These are phyloP conservation scores for Brevimyrus niger DNA, from an alignment of 2,113 vertebrate genomes.

Conservation along the genomic window DNA sequence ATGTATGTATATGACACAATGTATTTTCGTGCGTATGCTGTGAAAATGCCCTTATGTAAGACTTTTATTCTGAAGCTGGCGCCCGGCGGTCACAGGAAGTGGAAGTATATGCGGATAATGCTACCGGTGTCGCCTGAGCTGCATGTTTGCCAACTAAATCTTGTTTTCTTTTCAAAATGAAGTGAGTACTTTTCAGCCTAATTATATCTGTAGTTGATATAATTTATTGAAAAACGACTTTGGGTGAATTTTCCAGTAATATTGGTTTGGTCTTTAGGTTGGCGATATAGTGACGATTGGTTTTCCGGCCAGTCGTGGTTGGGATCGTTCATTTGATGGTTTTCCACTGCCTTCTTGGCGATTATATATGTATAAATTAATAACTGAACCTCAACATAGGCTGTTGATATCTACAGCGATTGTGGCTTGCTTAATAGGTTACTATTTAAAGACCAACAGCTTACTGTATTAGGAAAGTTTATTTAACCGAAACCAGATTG, in stretches of 20 bases:
- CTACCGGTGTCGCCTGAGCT: background rate
- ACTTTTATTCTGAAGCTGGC: constrained; percentile 3
- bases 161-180: background rate
- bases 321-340: background rate
- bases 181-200: background rate
- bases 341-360: background rate
- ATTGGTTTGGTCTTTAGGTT: background rate
- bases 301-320: background rate
- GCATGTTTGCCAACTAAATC: background rate
- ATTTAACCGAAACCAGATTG: background rate
- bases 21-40: background rate
- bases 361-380: background rate
- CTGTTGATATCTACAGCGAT: background rate
- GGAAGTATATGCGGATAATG: background rate
- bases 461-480: background rate
- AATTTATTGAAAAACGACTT: background rate
- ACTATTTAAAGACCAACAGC: background rate
- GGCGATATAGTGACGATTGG: background rate
- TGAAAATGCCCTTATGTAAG: background rate
- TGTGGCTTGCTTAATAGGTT: background rate
- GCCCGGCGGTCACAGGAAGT: background rate
- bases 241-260: background rate
- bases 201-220: background rate
- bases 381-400: background rate
- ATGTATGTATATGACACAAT: background rate